A percentile compares a stretch with the other conserved stretches of the same genome.
phyloP scores from a whole-genome alignment of 92 coral and sea anemone genomes.

The Isaurus tuberculatus region DNA sequence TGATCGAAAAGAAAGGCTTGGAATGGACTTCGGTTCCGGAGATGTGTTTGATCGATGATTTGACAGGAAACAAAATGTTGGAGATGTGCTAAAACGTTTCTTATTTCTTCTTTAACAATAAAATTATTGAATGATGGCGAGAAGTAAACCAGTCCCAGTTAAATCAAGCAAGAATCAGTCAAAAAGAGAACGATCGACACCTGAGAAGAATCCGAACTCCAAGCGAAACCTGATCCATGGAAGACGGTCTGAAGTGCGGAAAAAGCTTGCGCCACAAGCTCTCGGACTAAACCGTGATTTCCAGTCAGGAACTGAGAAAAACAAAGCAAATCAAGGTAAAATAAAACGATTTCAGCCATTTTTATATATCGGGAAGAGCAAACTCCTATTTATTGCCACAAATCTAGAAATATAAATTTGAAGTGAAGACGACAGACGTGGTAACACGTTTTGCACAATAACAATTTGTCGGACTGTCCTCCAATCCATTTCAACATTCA shows the following conservation, averaged over 20 bases:
- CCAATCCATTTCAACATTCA: too few species aligned
- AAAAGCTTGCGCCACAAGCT: not conserved
- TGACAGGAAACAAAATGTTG: constrained; percentile 11
- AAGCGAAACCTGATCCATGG: constrained; percentile 44
- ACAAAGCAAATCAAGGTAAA: constrained; percentile 21
- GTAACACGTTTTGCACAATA: too few species aligned
- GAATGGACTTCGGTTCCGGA: constrained; percentile 42
- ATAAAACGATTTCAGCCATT: not conserved
- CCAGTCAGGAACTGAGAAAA: not conserved
- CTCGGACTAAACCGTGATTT: not conserved
- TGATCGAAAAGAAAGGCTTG: constrained; percentile 6
- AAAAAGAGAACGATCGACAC: constrained; percentile 9
- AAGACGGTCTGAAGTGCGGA: not conserved
- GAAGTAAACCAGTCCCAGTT: constrained; percentile 33
- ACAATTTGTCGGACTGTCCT: too few species aligned
- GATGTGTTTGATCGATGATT: not conserved
- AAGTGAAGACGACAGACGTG: not conserved
- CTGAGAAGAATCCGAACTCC: constrained; percentile 37
- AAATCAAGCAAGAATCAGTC: constrained; percentile 34
- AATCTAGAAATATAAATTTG: not conserved
- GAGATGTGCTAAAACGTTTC: not conserved
- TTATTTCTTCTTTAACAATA: not conserved
- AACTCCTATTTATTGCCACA: not conserved
- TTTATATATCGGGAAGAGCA: not conserved
- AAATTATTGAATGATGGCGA: not conserved